These are phyloP conservation scores for Caenorhabditis briggsae DNA, from an alignment of 1,140 invertebrate genomes.

Conservation along the genomic window DNA sequence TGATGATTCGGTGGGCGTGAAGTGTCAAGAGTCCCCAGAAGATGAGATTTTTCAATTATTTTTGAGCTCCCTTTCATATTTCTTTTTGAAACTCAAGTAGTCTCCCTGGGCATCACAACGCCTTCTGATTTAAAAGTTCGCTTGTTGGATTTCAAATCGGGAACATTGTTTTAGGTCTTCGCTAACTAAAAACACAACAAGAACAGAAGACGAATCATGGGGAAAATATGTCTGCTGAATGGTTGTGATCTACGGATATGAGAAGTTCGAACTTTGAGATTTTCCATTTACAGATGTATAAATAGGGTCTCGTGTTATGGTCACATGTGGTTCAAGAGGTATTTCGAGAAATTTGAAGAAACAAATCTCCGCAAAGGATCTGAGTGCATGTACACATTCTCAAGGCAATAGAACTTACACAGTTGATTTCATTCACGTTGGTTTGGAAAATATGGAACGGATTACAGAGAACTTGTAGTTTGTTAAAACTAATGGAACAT, in stretches of 20 bases:
- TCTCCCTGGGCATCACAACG: not conserved
- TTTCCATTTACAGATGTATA: not conserved
- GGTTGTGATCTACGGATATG: not conserved
- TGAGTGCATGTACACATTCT: no score
- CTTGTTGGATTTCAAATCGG: not conserved
- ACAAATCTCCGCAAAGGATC: no score
- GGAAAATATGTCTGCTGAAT: not conserved
- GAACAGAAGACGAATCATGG: slow-evolving; percentile 1
- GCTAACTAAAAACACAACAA: not conserved
- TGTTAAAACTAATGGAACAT: no score
- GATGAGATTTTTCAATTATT: slow-evolving; percentile 52
- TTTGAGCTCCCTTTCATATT: not conserved
- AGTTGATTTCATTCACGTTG: no score
- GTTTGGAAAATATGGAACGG: no score
- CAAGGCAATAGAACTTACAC: no score
- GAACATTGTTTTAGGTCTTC: slow-evolving; percentile 18
- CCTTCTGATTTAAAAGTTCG: slow-evolving; percentile 3
- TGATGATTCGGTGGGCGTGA: slow-evolving; percentile 10
- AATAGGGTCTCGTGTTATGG: no score
- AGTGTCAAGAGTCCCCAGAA: slow-evolving; percentile 29
- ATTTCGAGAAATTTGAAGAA: no score
- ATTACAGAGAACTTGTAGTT: no score
- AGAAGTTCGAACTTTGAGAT: not conserved
- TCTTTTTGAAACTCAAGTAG: slow-evolving; percentile 21
- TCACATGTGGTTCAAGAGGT: no score